phyloP scores from a whole-genome alignment of 2,888 invertebrate species.

The Drosophila flavopinicola region DNA sequence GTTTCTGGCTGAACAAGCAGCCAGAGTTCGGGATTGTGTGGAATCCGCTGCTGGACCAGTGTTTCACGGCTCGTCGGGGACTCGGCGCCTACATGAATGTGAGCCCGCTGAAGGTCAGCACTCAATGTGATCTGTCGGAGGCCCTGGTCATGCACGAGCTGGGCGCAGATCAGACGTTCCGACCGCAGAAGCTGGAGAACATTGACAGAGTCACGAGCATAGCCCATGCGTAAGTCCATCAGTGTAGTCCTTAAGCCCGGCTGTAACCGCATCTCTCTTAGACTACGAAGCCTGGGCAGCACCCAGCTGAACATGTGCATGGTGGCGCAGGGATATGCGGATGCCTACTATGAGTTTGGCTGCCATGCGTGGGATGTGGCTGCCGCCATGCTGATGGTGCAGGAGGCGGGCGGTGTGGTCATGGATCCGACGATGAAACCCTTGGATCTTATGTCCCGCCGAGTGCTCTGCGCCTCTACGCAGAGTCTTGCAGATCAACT shows the following conservation, averaged over 20 bases:
- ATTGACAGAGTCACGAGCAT: constrained; percentile 1
- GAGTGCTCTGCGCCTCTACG: constrained; percentile 91
- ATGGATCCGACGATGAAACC: constrained; percentile 91
- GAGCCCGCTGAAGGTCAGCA: background rate
- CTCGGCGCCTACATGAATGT: constrained; percentile 27
- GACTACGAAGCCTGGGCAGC: constrained; percentile 20
- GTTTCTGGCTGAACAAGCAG: constrained; percentile 34
- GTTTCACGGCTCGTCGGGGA: constrained; percentile 15
- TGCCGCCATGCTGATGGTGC: constrained; percentile 92
- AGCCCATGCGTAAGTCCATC: constrained; percentile 31
- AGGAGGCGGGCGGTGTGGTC: constrained; percentile 96
- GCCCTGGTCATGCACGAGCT: constrained; percentile 31
- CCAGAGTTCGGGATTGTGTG: constrained; percentile 52
- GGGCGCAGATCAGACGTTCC: background rate
- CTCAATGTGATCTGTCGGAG: background rate
- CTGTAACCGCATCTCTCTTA: background rate
- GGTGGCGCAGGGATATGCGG: constrained; percentile 93
- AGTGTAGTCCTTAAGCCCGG: too few species aligned
- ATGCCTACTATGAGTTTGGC: constrained; percentile 94
- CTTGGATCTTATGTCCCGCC: constrained; percentile 90
- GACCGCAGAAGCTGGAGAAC: background rate
- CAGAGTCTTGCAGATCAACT: constrained; percentile 88
- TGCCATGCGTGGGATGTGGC: constrained; percentile 96
- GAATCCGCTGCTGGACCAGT: constrained; percentile 47
- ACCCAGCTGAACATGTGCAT: constrained; percentile 94